Base-by-base conservation (phyloP, 2,113 vertebrate species). In the Neogale vison region DNA sequence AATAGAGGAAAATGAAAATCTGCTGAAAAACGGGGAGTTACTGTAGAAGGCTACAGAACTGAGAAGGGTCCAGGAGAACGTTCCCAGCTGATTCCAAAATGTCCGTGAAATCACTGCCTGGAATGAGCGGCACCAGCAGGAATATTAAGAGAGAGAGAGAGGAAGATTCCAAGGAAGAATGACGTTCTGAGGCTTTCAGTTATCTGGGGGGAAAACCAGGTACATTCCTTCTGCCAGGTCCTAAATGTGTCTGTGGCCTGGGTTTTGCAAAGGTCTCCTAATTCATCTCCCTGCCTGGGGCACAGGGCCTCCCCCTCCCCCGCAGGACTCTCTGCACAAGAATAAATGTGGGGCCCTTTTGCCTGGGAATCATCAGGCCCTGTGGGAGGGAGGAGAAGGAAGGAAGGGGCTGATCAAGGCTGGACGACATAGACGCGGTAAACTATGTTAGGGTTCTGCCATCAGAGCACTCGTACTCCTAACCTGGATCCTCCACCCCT, bases 1-100 rank as follows among this genome's bases (percentile, higher is more conserved):
- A 59, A 82, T 76, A 83, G n/a, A 80, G n/a, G 79, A 92, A 97
- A 89, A 97, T 93, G 86, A 97, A 92, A 96, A 91, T 89, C 77
- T 94, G 52, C 39, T 98, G 96, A 97, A 92, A 97, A 98, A 67
- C 0, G 17, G 90, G 92, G 79, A 57, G 96, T 71, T 83, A 36
- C 72, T 1, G 0, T 69, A 63, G 80, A 94, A 74, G 63, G 63
- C 71, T 88, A 55, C 88, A 31, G 52, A 69, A 71, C 52, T 24
- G 36, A 65, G 65, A 94, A 79, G 65, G 29, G 31, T 24, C 89
- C 61, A 23, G 8, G 88, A 82, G 79, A 76, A 26, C 26, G 82
- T 42, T 59, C 29, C 72, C 31, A 83, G 86, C 18, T 34, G 24
- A 57, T 84, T 95, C 29, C 36, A 36, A 77, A 90, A 88, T 50